Percentiles rank a stretch among this genome's conserved stretches.
Conservation (phyloP, 1,140 invertebrate genomes). For the Neodiprion virginianus region DNA sequence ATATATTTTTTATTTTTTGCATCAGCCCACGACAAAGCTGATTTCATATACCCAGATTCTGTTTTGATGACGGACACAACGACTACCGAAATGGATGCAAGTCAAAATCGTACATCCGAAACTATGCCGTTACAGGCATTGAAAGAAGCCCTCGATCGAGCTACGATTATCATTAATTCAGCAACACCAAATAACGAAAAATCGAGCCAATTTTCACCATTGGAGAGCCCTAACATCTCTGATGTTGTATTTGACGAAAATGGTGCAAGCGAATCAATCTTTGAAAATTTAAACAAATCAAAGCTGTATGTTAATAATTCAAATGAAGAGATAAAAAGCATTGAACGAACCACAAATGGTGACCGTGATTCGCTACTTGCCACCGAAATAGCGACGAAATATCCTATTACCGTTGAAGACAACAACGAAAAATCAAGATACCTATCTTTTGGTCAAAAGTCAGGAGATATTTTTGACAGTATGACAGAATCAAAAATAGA, state of each 20-base stretch:
- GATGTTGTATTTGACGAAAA: conserved; percentile 10
- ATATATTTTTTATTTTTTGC: neutral
- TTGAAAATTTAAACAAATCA: conserved; percentile 33
- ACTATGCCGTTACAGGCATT: conserved; percentile 33
- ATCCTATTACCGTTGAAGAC: neutral
- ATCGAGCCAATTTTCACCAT: conserved; percentile 11
- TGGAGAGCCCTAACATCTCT: neutral
- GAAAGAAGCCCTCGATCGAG: conserved; percentile 45
- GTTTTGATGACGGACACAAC: conserved; percentile 15
- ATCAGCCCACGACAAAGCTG: conserved; percentile 26
- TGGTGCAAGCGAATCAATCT: conserved; percentile 25
- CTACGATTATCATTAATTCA: conserved; percentile 40
- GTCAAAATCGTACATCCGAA: conserved; percentile 9
- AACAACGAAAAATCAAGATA: neutral
- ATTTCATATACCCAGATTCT: conserved; percentile 17
- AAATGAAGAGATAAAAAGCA: conserved; percentile 33
- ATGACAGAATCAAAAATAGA: neutral
- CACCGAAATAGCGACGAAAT: neutral
- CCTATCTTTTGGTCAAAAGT: neutral
- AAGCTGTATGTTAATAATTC: conserved; percentile 21
- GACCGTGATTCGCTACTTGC: neutral
- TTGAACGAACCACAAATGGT: conserved; percentile 26
- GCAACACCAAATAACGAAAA: conserved; percentile 23
- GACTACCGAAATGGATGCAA: neutral
- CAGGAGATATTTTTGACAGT: too few species aligned